Conservation (phyloP, 53 echinoderm and acorn worm genomes). For the Glandiceps talaboti region DNA sequence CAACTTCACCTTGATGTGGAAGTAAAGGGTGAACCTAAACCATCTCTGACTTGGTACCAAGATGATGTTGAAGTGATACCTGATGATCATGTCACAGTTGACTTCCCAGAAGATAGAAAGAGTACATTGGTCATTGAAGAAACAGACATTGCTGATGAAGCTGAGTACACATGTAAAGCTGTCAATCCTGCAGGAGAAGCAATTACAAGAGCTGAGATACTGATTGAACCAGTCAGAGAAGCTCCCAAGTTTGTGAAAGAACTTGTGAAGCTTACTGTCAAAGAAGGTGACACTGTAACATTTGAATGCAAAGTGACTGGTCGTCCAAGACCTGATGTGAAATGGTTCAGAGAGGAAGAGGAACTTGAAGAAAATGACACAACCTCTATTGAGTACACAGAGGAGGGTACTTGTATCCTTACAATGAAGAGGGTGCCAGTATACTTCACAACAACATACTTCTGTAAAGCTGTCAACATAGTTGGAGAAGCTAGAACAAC, state of each 20-base stretch:
- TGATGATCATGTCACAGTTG: conserved; percentile 65
- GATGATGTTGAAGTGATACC: conserved; percentile 64
- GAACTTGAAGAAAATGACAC: conserved; percentile 54
- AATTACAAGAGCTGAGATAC: conserved; percentile 78
- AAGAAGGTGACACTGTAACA: conserved; percentile 74
- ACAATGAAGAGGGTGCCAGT: conserved; percentile 46
- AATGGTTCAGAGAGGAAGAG: conserved; percentile 70
- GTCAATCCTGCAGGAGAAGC: conserved; percentile 84
- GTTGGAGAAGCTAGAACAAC: conserved; percentile 64
- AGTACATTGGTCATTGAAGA: conserved; percentile 75
- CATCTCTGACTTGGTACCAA: conserved; percentile 67
- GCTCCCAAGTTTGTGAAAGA: conserved; percentile 62
- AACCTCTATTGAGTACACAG: conserved; percentile 66
- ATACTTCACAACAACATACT: conserved; percentile 55
- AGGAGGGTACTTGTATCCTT: conserved; percentile 62
- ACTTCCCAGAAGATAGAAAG: conserved; percentile 76
- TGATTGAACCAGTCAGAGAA: conserved; percentile 63
- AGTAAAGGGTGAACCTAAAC: conserved; percentile 79
- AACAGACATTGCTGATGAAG: conserved; percentile 66
- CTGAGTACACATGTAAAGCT: conserved; percentile 91
- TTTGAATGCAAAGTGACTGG: conserved; percentile 75
- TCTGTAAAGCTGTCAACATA: conserved; percentile 68
- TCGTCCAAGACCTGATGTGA: conserved; percentile 74
- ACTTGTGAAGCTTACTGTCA: conserved; percentile 35
- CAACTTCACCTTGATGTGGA: conserved; percentile 91